Evolutionary conservation across 2,113 vertebrate genomes (phyloP).

Genomic region (Otocyon megalotis): DNA sequence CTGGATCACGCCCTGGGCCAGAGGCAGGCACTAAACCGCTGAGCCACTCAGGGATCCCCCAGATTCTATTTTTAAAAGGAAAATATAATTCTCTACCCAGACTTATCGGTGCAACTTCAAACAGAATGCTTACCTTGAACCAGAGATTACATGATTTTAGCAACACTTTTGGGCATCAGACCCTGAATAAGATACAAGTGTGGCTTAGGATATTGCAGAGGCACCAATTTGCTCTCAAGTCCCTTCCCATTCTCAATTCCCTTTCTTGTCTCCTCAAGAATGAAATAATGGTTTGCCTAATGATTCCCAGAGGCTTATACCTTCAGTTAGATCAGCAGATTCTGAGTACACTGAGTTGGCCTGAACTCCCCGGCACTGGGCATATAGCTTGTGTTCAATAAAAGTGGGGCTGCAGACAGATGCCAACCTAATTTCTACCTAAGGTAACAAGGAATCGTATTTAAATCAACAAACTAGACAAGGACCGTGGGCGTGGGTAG

Average conservation of each 20-base stretch:
- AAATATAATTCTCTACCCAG: background rate
- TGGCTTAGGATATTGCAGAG: background rate
- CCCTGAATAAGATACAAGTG: background rate
- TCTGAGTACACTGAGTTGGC: background rate
- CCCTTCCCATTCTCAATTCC: background rate
- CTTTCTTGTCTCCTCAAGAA: background rate
- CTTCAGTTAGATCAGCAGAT: background rate
- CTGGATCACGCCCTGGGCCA: too few relatives aligned
- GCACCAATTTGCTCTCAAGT: background rate
- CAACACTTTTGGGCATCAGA: background rate
- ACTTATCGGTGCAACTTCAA: slow-evolving; percentile 14
- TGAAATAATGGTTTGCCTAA: background rate
- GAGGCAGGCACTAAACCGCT: too few relatives aligned
- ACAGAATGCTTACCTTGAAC: background rate
- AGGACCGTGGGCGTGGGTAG: background rate
- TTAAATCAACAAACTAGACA: background rate
- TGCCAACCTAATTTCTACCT: background rate
- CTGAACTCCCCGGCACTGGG: background rate
- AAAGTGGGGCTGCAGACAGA: background rate
- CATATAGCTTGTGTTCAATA: background rate
- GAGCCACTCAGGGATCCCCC: too few relatives aligned
- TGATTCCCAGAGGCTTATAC: background rate
- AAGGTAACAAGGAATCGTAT: background rate
- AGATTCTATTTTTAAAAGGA: slow-evolving; percentile 37
- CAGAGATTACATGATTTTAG: slow-evolving; percentile 25